Conservation (phyloP, 1,140 invertebrate genomes). For the Papilio polyxenes region DNA sequence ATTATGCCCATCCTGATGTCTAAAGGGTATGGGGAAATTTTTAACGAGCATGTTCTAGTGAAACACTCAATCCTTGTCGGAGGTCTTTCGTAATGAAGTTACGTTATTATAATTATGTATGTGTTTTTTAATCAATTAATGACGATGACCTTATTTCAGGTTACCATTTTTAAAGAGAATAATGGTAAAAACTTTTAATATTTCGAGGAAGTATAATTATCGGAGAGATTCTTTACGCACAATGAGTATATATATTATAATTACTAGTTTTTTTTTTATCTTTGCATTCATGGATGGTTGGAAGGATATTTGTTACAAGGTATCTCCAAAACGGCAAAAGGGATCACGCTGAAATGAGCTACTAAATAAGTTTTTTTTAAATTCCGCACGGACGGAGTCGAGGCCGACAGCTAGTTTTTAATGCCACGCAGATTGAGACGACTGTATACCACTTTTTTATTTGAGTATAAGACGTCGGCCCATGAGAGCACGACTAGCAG, state of each 20-base stretch:
- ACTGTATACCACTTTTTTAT: no score
- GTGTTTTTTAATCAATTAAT: constrained; percentile 7
- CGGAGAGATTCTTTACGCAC: neutral
- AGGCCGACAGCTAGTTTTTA: no score
- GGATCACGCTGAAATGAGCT: no score
- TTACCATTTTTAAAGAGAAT: constrained; percentile 1
- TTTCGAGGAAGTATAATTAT: constrained; percentile 2
- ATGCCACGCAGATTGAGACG: no score
- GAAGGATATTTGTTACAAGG: no score
- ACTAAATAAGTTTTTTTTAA: no score
- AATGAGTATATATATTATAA: neutral
- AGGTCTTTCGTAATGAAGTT: constrained; percentile 16
- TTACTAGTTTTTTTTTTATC: no score
- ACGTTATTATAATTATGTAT: constrained; percentile 12
- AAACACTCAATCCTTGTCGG: constrained; percentile 2
- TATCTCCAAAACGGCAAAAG: no score
- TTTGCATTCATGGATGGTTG: no score
- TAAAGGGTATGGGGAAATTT: constrained; percentile 18
- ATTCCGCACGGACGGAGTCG: no score
- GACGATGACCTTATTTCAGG: neutral
- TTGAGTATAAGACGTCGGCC: no score
- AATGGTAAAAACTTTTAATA: neutral
- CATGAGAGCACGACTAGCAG: no score
- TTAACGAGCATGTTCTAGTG: constrained; percentile 24
- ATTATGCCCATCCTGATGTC: constrained; percentile 34